Evolutionary conservation across 2,797 vertebrate genomes (phyloP).

Genomic region (Morus bassanus): DNA sequence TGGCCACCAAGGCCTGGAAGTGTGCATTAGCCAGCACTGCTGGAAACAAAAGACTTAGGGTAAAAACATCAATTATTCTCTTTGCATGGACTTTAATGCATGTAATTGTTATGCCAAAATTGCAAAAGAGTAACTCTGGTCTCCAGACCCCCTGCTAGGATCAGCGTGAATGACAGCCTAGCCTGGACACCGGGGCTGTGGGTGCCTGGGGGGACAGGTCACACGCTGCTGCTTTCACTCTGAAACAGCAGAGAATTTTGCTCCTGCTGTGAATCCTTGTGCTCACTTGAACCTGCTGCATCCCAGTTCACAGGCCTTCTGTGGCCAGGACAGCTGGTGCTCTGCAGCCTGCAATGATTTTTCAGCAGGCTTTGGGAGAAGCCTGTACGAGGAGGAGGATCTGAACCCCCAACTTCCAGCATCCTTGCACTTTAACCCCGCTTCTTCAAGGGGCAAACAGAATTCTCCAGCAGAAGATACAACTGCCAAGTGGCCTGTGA

Average conservation of each 20-base stretch:
- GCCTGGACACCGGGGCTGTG: rapidly evolving
- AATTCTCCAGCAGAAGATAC: background rate
- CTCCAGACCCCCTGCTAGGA: background rate
- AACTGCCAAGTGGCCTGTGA: background rate
- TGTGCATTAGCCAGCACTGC: background rate
- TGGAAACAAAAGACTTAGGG: background rate
- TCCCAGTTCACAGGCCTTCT: background rate
- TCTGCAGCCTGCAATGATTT: background rate
- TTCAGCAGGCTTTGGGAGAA: background rate
- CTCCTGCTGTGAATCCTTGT: background rate
- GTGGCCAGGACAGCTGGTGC: background rate
- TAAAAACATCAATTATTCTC: background rate
- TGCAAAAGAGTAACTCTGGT: background rate
- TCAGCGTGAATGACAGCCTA: background rate
- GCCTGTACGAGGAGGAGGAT: background rate
- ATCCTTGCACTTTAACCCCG: background rate
- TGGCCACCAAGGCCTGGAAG: background rate
- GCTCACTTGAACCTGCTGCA: background rate
- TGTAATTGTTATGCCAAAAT: background rate
- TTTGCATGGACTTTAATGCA: background rate
- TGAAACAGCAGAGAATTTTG: background rate
- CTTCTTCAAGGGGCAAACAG: background rate
- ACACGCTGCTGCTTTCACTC: background rate
- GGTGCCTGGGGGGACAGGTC: background rate
- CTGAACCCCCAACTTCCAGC: background rate